phyloP scores from a whole-genome alignment of 30 jellyfish, hydroid and myxozoan genomes.

The Chrysaora quinquecirrha region DNA sequence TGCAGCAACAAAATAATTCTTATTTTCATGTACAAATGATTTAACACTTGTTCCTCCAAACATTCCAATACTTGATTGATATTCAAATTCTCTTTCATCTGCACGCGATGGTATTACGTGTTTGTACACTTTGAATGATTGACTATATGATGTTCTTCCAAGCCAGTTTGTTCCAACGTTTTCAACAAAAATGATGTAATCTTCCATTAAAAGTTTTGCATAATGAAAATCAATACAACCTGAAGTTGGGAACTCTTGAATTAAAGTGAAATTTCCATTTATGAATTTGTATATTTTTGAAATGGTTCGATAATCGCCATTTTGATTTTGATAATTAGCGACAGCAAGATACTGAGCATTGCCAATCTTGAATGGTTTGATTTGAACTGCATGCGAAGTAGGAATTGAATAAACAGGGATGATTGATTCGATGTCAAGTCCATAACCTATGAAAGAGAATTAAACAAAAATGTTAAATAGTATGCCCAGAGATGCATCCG shows the following conservation, averaged over 20 bases:
- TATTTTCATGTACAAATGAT: conserved; percentile 33
- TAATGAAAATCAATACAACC: conserved; percentile 83
- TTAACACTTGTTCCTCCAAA: conserved; percentile 85
- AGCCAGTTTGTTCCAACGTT: conserved; percentile 62
- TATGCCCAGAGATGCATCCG: no score
- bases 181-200: conserved; percentile 69
- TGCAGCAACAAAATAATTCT: conserved; percentile 78
- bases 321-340: conserved; percentile 37
- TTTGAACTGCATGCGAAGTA: conserved; percentile 60
- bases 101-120: conserved; percentile 37
- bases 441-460: no score
- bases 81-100: conserved; percentile 28
- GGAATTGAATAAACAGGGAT: conserved; percentile 57
- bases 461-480: no score
- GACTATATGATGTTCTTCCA: conserved; percentile 31
- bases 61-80: conserved; percentile 45
- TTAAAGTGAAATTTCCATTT: conserved; percentile 30
- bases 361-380: conserved; percentile 73
- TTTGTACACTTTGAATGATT: conserved; percentile 48
- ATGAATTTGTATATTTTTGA: conserved; percentile 58
- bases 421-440: conserved; percentile 53
- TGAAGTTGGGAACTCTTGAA: conserved; percentile 60
- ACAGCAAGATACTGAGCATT: conserved; percentile 78
- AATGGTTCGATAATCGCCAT: conserved; percentile 17
- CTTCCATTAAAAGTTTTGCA: conserved; percentile 62